A percentile compares a stretch with the other conserved stretches of the same genome.
Conservation (phyloP, 2,113 vertebrate genomes). For the Ia io region DNA sequence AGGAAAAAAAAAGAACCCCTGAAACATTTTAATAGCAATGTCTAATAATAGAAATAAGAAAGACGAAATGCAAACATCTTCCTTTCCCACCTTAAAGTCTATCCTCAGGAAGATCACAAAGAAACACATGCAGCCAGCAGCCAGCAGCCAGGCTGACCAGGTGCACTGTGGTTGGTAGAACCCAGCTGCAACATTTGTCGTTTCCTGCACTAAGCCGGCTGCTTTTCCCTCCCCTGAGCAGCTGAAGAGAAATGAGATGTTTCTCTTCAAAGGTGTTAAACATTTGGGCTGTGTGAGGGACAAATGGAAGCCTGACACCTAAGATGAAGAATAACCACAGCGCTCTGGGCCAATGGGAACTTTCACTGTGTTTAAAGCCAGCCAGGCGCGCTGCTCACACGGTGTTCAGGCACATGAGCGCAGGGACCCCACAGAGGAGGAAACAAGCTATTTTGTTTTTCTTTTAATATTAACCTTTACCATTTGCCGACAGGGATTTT, state of each 20-base stretch:
- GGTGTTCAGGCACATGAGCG: background rate
- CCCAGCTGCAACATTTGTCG: background rate
- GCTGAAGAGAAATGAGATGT: constrained; percentile 3
- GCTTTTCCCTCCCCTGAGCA: background rate
- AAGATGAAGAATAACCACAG: background rate
- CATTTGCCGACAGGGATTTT: background rate
- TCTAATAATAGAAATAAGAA: constrained; percentile 14
- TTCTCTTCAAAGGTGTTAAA: constrained; percentile 41
- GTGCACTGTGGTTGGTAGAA: constrained; percentile 41
- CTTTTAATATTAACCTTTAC: background rate
- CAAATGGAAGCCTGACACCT: constrained; percentile 59
- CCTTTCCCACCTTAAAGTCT: background rate
- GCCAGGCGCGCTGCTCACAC: background rate
- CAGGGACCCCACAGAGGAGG: background rate
- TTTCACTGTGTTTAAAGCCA: background rate
- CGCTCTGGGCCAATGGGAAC: background rate
- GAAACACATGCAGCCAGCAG: constrained; percentile 22
- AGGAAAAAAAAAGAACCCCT: background rate
- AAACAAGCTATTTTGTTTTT: background rate
- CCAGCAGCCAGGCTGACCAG: constrained; percentile 42
- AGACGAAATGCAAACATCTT: background rate
- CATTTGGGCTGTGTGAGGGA: constrained; percentile 31
- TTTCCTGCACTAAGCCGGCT: constrained; percentile 8
- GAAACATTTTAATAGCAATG: background rate
- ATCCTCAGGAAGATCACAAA: background rate